Percentiles rank a stretch among this genome's conserved stretches.
phyloP scores from a whole-genome alignment of 1,140 invertebrate species.

The Pentalonia nigronervosa region DNA sequence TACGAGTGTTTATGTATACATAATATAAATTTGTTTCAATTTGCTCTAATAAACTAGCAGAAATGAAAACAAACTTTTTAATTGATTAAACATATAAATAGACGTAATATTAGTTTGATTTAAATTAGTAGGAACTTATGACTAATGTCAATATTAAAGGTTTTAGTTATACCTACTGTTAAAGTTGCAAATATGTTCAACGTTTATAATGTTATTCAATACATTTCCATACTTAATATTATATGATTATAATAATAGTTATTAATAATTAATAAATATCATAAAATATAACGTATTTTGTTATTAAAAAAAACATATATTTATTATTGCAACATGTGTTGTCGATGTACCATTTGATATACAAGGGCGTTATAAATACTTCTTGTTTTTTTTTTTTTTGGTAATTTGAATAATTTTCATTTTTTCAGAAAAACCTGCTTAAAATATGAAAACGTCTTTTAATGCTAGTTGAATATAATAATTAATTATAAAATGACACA shows the following conservation, averaged over 20 bases:
- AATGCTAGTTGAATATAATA: background rate
- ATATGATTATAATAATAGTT: too few relatives aligned
- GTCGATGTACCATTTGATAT: background rate
- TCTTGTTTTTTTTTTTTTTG: background rate
- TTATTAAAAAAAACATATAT: too few relatives aligned
- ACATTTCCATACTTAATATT: background rate
- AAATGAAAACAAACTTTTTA: background rate
- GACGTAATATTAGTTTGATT: background rate
- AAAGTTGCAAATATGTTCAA: background rate
- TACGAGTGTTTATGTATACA: background rate
- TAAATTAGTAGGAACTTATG: background rate
- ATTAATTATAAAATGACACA: background rate
- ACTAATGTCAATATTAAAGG: background rate
- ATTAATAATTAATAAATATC: too few relatives aligned
- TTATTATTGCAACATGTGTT: background rate
- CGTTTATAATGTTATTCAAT: background rate
- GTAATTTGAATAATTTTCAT: too few relatives aligned
- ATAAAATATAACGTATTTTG: background rate
- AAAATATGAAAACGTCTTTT: too few relatives aligned
- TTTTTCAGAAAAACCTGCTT: too few relatives aligned
- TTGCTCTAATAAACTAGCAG: background rate
- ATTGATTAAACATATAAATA: background rate
- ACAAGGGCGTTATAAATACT: background rate
- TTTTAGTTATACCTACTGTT: background rate
- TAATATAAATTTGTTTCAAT: background rate